Conservation (phyloP, 1,140 invertebrate species). For the Zaprionus africanus region DNA sequence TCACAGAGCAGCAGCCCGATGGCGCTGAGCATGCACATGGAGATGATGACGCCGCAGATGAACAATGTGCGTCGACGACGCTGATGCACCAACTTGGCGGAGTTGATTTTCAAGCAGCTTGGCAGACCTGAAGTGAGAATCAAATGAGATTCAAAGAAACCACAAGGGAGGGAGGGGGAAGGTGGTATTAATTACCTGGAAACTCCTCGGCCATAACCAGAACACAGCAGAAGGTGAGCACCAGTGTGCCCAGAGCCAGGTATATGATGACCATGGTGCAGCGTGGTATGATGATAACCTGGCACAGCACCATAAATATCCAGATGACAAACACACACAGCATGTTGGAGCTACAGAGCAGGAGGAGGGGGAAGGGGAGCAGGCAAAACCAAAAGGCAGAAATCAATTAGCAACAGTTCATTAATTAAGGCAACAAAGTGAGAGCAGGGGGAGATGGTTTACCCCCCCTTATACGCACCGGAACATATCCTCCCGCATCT, state of each 20-base stretch:
- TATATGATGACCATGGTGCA: conserved; percentile 86
- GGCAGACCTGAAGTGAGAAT: conserved; percentile 85
- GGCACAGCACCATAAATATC: conserved; percentile 93
- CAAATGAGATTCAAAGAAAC: background rate
- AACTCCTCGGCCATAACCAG: conserved; percentile 95
- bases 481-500: conserved; percentile 96
- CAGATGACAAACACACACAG: conserved; percentile 95
- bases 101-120: conserved; percentile 88
- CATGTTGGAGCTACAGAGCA: conserved; percentile 91
- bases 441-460: conserved; percentile 19
- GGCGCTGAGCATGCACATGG: conserved; percentile 89
- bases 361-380: background rate
- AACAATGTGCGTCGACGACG: conserved; percentile 89
- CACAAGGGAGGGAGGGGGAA: background rate
- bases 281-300: conserved; percentile 90
- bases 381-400: conserved; percentile 21
- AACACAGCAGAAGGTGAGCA: conserved; percentile 88
- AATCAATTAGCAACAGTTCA: conserved; percentile 77
- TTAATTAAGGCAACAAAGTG: conserved; percentile 54
- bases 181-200: conserved; percentile 75
- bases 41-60: conserved; percentile 91
- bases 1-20: conserved; percentile 78
- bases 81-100: conserved; percentile 89
- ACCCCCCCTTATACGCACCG: conserved; percentile 84
- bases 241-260: conserved; percentile 87